Percentiles rank a stretch among this genome's conserved stretches.
These are phyloP conservation scores for Cydia amplana DNA, from an alignment of 1,140 invertebrate genomes.

Conservation along the genomic window DNA sequence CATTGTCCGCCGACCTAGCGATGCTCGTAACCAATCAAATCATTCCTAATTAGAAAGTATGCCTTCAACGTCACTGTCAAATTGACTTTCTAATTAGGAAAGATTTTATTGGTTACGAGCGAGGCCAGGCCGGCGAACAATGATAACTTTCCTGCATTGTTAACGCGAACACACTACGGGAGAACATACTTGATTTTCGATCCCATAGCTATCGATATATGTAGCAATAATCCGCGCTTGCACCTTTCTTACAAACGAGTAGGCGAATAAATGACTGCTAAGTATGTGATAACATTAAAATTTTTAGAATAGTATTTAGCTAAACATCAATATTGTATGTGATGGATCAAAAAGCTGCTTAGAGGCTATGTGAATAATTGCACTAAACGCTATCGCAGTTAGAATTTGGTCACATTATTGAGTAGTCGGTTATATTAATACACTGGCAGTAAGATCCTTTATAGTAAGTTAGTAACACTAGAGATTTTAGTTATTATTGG, in stretches of 20 bases:
- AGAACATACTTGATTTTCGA: neutral
- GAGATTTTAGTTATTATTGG: too few relatives aligned
- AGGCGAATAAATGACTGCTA: constrained; percentile 2
- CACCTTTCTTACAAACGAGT: neutral
- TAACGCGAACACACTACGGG: neutral
- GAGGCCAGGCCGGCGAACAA: neutral
- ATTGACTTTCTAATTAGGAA: too few relatives aligned
- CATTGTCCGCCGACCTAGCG: too few relatives aligned
- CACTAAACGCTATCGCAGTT: neutral
- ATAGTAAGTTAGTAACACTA: too few relatives aligned
- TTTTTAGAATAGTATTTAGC: neutral
- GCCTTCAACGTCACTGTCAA: too few relatives aligned
- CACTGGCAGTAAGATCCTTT: too few relatives aligned
- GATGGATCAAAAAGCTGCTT: neutral
- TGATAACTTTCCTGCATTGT: too few relatives aligned
- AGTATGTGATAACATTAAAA: neutral
- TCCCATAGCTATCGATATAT: neutral
- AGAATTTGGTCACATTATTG: neutral
- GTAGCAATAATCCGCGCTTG: neutral
- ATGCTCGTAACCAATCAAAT: too few relatives aligned
- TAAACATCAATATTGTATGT: constrained; percentile 5
- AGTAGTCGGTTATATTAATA: neutral
- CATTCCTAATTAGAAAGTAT: too few relatives aligned
- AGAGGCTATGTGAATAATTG: neutral
- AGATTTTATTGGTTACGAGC: too few relatives aligned